Evolutionary conservation across 92 coral and sea anemone genomes (phyloP), one percentile per base, ranked within the genome.

Genomic region (Umimayanthus kanabou): DNA sequence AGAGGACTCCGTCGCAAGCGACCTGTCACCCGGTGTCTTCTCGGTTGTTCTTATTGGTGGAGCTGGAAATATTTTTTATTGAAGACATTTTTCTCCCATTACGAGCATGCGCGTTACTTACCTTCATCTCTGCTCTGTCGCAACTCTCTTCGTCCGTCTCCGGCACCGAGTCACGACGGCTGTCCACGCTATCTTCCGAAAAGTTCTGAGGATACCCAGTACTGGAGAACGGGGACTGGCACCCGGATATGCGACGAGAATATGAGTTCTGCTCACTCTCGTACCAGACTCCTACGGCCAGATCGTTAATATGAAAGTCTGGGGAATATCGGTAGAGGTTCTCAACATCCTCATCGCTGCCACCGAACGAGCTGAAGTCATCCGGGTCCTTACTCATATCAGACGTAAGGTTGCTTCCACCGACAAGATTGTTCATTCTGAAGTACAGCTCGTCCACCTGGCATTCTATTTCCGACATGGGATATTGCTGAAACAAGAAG

Each of bases 401-500:
- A 5, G 57, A 4, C 6, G 53, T 37, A 4, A 45, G 26, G 22
- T 83, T 83, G 30, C 28, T 80, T 29, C 45, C 66, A 15, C 87
- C 78, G n/a, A 83, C 64, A 45, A 83, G 61, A 23, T 70, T 69
- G 42, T 83, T 83, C 77, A 70, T 69, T 13, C 78, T 45, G 25
- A 83, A 83, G 26, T 42, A 65, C 4, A 83, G 87, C 73, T 70
- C 77, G 6, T 83, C 87, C 4, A 83, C 33, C 4, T 83, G 87
- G 65, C 87, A 69, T 64, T 83, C 77, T 13, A 83, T 49, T 45
- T 83, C 87, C 43, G 87, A 83, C 77, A 83, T 83, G 87, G 87
- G 66, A 42, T 83, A 83, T 69, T 83, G 77, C 87, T 83, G 70
- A 20, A 30, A 61, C 9, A 18, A 61, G 69, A 22, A 53, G 20